Evolutionary conservation across 2,888 invertebrate genomes (phyloP), one percentile per base, ranked within the genome.

Genomic region (Hyles lineata): DNA sequence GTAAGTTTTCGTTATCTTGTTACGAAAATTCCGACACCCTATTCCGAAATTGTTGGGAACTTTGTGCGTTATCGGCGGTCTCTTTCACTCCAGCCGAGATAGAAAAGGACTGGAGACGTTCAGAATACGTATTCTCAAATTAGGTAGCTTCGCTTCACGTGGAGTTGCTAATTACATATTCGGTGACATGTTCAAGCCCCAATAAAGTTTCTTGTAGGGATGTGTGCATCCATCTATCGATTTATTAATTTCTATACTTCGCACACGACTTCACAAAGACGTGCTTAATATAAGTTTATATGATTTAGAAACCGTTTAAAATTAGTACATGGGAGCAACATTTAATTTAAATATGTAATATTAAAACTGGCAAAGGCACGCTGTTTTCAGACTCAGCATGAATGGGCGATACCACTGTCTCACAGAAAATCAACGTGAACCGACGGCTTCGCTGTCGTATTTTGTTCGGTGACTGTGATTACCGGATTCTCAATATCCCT

Each of bases 1-100:
- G 72, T 74, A 79, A 80, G 75, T 79, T 82, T n/a, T 70, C 69
- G 75, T 79, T 81, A 82, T 81, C 82, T 75, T 63, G 75, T 76
- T 77, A 77, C 80, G 73, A 72, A 82, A 78, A 77, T 77, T 77
- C 76, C 75, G 71, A 75, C 70, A 77, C 76, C 76, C 76, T 72
- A 73, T 75, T 72, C 75, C 55, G 55, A 75, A 75, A 73, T 73
- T 73, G 72, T 75, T 75, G 21, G 70, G 35, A 75, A 75, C 73
- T 75, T 75, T 70, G 70, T 70, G 63, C 70, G 55, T 73, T 73
- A 55, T 70, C 52, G 50, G 50, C 50, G 55, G n/a, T 78, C 75
- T 70, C 76, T 71, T 74, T 78, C 67, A 50, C 59, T 29, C 70
- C 32, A 19, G 32, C 32, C 43, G 52, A 50, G 60, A 25, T 72